Conservation (phyloP, 2,888 invertebrate genomes). For the Epicampocera succincta region DNA sequence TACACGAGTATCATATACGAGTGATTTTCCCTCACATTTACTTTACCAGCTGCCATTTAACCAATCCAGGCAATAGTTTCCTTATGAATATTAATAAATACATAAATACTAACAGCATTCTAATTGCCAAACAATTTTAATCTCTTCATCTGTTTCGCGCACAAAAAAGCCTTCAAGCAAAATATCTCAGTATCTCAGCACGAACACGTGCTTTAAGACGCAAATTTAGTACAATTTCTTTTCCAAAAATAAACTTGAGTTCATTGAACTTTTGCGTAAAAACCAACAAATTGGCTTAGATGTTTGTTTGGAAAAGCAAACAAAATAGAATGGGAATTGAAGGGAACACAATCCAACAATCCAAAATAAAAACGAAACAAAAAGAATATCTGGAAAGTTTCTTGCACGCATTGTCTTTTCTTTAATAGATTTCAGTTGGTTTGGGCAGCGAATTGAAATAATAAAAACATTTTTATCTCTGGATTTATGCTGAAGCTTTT, state of each 20-base stretch:
- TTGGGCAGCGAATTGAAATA: neutral
- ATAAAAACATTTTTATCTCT: neutral
- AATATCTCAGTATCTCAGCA: neutral
- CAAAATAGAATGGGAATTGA: neutral
- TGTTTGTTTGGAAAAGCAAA: constrained; percentile 5
- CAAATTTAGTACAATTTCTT: constrained; percentile 17
- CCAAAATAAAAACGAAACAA: neutral
- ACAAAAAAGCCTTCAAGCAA: neutral
- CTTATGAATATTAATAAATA: too few species aligned
- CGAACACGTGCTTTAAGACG: constrained; percentile 7
- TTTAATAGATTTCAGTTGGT: neutral
- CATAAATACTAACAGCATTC: too few species aligned
- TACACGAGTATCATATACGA: too few species aligned
- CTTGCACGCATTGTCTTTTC: constrained; percentile 1
- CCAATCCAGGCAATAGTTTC: too few species aligned
- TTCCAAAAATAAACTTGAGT: constrained; percentile 17
- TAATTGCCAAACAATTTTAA: too few species aligned
- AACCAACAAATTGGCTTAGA: neutral
- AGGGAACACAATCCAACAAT: neutral
- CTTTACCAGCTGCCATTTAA: too few species aligned
- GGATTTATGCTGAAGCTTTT: too few species aligned
- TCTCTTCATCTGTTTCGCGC: neutral
- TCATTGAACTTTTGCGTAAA: constrained; percentile 19
- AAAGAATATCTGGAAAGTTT: constrained; percentile 9
- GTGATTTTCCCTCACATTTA: too few species aligned